phyloP scores from a whole-genome alignment of 2,113 vertebrate species.

The Mystacornis crossleyi region DNA sequence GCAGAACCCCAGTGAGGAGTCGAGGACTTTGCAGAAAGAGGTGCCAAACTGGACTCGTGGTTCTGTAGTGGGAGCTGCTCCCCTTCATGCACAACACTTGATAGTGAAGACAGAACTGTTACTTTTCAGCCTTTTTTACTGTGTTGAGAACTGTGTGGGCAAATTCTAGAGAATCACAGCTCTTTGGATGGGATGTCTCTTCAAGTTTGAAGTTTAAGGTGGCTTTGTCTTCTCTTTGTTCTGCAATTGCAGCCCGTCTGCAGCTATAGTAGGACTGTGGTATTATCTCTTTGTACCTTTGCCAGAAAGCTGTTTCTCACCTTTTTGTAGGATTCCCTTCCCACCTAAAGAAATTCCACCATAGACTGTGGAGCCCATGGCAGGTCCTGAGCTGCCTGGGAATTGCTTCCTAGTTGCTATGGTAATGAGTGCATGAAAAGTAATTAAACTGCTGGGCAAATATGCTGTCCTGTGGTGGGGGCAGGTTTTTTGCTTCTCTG shows the following conservation, averaged over 20 bases:
- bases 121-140: neutral
- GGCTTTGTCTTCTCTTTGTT: neutral
- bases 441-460: neutral
- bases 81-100: neutral
- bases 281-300: neutral
- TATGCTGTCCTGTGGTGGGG: neutral
- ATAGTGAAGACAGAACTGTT: neutral
- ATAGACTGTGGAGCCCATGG: neutral
- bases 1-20: neutral
- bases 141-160: neutral
- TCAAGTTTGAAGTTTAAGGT: neutral
- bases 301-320: neutral
- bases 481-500: neutral
- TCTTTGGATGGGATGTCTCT: neutral
- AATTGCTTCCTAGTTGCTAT: conserved; percentile 3
- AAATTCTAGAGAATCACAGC: neutral
- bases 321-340: neutral
- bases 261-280: neutral
- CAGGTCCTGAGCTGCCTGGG: conserved; percentile 4
- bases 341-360: neutral
- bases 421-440: neutral
- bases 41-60: neutral
- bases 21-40: neutral
- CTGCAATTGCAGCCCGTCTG: neutral
- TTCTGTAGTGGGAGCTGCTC: neutral